phyloP scores from a whole-genome alignment of 2,797 vertebrate genomes.

The Platalea minor region DNA sequence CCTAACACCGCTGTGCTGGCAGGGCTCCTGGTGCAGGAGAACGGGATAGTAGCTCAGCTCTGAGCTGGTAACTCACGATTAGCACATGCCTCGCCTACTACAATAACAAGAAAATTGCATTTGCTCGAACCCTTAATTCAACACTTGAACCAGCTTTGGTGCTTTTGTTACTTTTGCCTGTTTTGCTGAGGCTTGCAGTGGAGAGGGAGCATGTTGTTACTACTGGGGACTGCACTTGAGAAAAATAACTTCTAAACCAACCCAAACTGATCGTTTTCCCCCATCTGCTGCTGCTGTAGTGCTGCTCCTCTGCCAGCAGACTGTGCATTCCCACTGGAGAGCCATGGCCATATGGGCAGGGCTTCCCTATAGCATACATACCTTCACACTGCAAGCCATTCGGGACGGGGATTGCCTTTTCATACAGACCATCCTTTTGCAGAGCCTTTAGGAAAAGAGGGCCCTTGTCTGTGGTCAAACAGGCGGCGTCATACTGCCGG shows the following conservation, averaged over 20 bases:
- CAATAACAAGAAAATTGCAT: constrained; percentile 1
- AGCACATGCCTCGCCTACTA: background rate
- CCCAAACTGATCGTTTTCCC: rapidly evolving
- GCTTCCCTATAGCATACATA: background rate
- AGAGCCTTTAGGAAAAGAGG: background rate
- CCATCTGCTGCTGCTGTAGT: background rate
- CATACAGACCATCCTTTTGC: background rate
- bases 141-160: background rate
- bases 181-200: background rate
- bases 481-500: background rate
- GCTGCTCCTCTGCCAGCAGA: background rate
- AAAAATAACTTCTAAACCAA: background rate
- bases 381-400: background rate
- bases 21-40: background rate
- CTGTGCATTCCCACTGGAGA: background rate
- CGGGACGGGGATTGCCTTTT: background rate
- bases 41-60: background rate
- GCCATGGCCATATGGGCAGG: background rate
- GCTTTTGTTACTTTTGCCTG: background rate
- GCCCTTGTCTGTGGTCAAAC: background rate
- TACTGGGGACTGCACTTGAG: background rate
- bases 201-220: background rate
- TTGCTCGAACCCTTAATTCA: background rate
- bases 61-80: background rate
- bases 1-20: background rate